These are phyloP conservation scores for Sebastes flavidus DNA, from an alignment of 2,797 vertebrate genomes.

Conservation along the genomic window DNA sequence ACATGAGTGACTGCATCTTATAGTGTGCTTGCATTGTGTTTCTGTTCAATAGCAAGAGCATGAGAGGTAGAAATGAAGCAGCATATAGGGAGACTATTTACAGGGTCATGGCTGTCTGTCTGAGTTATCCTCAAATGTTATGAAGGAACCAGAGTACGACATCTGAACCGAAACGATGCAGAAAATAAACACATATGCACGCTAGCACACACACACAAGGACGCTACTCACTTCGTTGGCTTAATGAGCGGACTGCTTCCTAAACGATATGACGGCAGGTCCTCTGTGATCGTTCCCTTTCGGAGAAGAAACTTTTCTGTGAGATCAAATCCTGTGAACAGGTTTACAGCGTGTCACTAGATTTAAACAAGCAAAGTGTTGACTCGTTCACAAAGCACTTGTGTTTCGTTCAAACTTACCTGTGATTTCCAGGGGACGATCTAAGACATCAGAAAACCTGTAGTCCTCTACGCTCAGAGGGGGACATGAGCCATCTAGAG, in stretches of 20 bases:
- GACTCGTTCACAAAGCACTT: background rate
- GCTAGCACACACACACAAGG: background rate
- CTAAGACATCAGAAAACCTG: conserved; percentile 78
- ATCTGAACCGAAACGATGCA: conserved; percentile 1
- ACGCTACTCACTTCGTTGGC: conserved; percentile 89
- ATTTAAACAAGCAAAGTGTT: background rate
- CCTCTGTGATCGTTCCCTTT: conserved; percentile 85
- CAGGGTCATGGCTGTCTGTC: conserved; percentile 1
- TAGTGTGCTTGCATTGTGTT: background rate
- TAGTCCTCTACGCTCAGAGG: conserved; percentile 79
- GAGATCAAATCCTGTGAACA: conserved; percentile 90
- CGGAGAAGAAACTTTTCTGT: conserved; percentile 91
- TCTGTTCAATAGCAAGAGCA: background rate
- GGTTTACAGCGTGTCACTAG: conserved; percentile 3
- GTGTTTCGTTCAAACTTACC: conserved; percentile 76
- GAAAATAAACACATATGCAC: background rate
- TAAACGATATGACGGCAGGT: conserved; percentile 89
- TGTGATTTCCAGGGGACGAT: conserved; percentile 81
- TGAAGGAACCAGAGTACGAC: background rate
- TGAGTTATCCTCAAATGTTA: conserved; percentile 9
- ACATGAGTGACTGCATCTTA: conserved; percentile 8
- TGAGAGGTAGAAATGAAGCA: background rate
- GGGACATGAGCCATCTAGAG: conserved; percentile 86
- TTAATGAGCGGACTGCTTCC: conserved; percentile 90
- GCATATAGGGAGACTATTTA: conserved; percentile 28